Evolutionary conservation across 2,888 invertebrate genomes (phyloP).

Genomic region (Agelastica alni): DNA sequence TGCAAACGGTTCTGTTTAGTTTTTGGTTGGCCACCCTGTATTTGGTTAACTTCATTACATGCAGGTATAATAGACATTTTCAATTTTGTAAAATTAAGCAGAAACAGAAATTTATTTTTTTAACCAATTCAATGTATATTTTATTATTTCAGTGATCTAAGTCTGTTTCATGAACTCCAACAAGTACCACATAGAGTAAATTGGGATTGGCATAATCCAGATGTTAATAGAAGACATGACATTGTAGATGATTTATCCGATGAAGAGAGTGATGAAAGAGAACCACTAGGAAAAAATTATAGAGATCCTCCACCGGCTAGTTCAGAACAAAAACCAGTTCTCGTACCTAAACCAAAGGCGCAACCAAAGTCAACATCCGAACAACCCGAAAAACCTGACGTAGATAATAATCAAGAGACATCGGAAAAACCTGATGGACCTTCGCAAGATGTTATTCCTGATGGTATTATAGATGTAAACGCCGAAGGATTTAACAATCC

Average conservation of each 20-base stretch:
- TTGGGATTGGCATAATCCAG: slow-evolving; percentile 32
- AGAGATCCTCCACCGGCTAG: slow-evolving; percentile 43
- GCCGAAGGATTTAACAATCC: slow-evolving; percentile 35
- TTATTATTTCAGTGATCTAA: slow-evolving; percentile 29
- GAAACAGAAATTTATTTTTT: not conserved
- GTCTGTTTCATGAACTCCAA: slow-evolving; percentile 30
- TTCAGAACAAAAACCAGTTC: slow-evolving; percentile 41
- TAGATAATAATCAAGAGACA: not conserved
- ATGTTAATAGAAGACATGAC: slow-evolving; percentile 24
- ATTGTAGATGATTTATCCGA: slow-evolving; percentile 2
- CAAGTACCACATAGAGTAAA: slow-evolving; percentile 23
- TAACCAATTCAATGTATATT: not conserved
- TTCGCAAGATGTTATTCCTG: slow-evolving; percentile 40
- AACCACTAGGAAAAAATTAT: slow-evolving; percentile 49
- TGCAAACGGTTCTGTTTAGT: too few species aligned
- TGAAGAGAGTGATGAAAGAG: slow-evolving; percentile 40
- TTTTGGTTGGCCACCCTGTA: too few species aligned
- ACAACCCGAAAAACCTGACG: not conserved
- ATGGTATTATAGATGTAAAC: slow-evolving; percentile 47
- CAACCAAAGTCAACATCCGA: not conserved
- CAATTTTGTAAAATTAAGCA: not conserved
- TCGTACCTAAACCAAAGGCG: slow-evolving; percentile 38
- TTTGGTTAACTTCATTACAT: not conserved
- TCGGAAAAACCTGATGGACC: slow-evolving; percentile 28
- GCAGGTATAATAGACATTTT: too few species aligned